phyloP scores from a whole-genome alignment of 1,140 invertebrate genomes.

The Ips nitidus region DNA sequence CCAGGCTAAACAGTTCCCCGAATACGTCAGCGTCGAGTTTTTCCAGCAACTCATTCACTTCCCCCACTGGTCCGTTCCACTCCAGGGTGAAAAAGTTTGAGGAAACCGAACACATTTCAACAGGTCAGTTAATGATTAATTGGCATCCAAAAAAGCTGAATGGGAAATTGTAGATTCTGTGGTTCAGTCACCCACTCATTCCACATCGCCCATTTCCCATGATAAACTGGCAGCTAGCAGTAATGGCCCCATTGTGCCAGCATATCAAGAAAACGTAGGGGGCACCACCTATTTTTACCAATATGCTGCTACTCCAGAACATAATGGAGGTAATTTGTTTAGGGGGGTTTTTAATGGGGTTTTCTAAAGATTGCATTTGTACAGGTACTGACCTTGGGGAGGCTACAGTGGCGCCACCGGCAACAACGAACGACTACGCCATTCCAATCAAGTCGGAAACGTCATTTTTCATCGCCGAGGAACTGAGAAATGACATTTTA shows the following conservation, averaged over 20 bases:
- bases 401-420: too few species aligned
- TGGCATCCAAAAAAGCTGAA: neutral
- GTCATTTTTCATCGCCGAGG: slow-evolving; percentile 76
- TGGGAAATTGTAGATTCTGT: slow-evolving; percentile 12
- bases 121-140: neutral
- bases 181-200: slow-evolving; percentile 27
- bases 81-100: slow-evolving; percentile 34
- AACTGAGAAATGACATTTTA: slow-evolving; percentile 73
- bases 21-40: slow-evolving; percentile 31
- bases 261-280: slow-evolving; percentile 83
- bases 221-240: slow-evolving; percentile 22
- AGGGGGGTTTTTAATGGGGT: neutral
- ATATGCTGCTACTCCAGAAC: slow-evolving; percentile 49
- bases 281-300: slow-evolving; percentile 93
- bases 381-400: too few species aligned
- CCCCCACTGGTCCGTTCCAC: slow-evolving; percentile 28
- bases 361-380: too few species aligned
- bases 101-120: slow-evolving; percentile 23
- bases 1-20: slow-evolving; percentile 34
- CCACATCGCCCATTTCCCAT: slow-evolving; percentile 26
- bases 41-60: slow-evolving; percentile 21
- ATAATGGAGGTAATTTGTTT: slow-evolving; percentile 42
- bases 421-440: slow-evolving; percentile 52
- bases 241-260: slow-evolving; percentile 26
- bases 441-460: slow-evolving; percentile 63